phyloP scores from a whole-genome alignment of 1,140 invertebrate species.

The Heliconius congener region DNA sequence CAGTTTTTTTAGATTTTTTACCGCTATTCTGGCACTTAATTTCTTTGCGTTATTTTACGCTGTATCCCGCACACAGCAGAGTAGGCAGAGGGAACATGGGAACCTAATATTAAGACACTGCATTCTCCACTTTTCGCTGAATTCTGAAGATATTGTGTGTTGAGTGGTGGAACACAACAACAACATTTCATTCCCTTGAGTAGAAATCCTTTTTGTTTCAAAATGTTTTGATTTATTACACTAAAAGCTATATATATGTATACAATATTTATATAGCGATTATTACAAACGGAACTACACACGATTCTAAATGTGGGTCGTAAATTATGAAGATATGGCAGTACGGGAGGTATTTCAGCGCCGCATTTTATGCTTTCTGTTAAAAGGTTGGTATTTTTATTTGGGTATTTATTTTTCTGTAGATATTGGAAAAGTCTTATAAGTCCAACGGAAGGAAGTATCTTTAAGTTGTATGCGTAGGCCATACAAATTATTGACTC shows the following conservation, averaged over 20 bases:
- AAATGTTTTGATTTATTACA: not conserved
- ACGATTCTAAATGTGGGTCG: not conserved
- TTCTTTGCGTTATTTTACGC: no score
- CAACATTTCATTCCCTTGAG: not conserved
- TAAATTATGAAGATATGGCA: slow-evolving; percentile 11
- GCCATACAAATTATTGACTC: no score
- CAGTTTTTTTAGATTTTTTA: no score
- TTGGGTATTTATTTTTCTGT: not conserved
- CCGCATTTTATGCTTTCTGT: slow-evolving; percentile 1
- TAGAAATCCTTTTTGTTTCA: not conserved
- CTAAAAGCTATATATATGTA: not conserved
- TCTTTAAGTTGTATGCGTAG: no score
- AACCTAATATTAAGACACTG: no score
- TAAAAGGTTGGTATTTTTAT: not conserved
- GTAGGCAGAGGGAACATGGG: no score
- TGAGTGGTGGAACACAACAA: no score
- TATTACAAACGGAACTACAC: slow-evolving; percentile 8
- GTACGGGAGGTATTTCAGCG: not conserved
- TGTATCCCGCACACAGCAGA: no score
- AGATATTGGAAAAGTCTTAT: not conserved
- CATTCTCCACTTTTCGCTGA: no score
- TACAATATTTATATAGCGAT: slow-evolving; percentile 7
- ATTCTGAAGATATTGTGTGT: no score
- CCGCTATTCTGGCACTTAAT: no score
- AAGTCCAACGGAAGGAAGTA: no score